phyloP scores from a whole-genome alignment of 1,140 invertebrate species.

The Drosophila quadrilineata region DNA sequence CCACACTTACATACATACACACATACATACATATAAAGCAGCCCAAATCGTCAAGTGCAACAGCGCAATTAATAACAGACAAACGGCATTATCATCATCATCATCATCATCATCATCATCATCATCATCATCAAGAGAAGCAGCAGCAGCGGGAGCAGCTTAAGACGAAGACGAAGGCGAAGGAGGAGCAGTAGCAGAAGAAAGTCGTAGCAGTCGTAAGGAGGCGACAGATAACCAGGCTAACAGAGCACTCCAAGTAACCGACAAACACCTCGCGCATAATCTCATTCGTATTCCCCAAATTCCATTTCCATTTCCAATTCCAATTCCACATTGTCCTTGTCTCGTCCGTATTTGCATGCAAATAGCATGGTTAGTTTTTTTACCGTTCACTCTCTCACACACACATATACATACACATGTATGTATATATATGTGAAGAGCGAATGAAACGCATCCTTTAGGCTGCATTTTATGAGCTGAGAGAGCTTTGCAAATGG shows the following conservation, averaged over 20 bases:
- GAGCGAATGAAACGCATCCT: not conserved
- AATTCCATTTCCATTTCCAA: not conserved
- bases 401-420: slow-evolving; percentile 1
- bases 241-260: not conserved
- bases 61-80: slow-evolving; percentile 61
- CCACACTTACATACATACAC: no score
- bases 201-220: no score
- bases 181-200: no score
- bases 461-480: slow-evolving; percentile 36
- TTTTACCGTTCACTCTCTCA: no score
- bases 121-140: not conserved
- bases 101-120: not conserved
- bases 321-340: slow-evolving; percentile 20
- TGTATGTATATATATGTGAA: not conserved
- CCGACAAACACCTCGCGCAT: not conserved
- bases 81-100: slow-evolving; percentile 22
- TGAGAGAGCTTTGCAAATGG: not conserved
- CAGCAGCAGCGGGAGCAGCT: not conserved
- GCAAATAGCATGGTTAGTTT: slow-evolving; percentile 41
- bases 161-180: not conserved
- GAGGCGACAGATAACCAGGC: not conserved
- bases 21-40: no score
- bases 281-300: slow-evolving; percentile 1
- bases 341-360: slow-evolving; percentile 35
- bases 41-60: slow-evolving; percentile 53